phyloP scores from a whole-genome alignment of 2,797 vertebrate species.

The Malacoctenus gilli region DNA sequence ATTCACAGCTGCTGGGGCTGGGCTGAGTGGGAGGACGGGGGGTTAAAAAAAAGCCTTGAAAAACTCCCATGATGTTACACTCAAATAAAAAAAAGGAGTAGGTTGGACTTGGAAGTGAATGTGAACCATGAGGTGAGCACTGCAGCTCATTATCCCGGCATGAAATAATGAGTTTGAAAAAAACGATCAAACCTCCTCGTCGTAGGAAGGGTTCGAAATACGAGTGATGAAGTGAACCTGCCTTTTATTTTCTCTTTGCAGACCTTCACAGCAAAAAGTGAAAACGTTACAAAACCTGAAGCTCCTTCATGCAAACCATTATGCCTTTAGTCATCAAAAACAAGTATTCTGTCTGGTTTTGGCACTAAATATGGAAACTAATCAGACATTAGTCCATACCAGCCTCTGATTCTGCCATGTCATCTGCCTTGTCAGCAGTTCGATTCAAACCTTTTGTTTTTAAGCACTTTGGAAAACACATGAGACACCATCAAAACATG shows the following conservation, averaged over 20 bases:
- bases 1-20: constrained; percentile 71
- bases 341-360: too few relatives aligned
- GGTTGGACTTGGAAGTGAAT: too few relatives aligned
- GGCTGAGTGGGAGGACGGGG: constrained; percentile 46
- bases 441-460: too few relatives aligned
- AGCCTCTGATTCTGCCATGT: too few relatives aligned
- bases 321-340: not conserved
- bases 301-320: not conserved
- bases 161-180: constrained; percentile 33
- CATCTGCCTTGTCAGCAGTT: too few relatives aligned
- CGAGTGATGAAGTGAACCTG: too few relatives aligned
- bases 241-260: too few relatives aligned
- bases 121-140: constrained; percentile 14
- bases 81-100: too few relatives aligned
- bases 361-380: too few relatives aligned
- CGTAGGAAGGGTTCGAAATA: constrained; percentile 10
- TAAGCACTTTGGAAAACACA: too few relatives aligned
- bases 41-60: not conserved
- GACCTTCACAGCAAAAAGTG: not conserved
- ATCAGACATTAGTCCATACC: too few relatives aligned
- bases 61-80: constrained; percentile 61
- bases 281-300: not conserved
- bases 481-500: too few relatives aligned
- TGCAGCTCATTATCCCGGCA: constrained; percentile 6
- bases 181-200: constrained; percentile 21